Evolutionary conservation across 1,140 invertebrate species (phyloP), one percentile per base, ranked within the genome.

Genomic region (Orussus abietinus): DNA sequence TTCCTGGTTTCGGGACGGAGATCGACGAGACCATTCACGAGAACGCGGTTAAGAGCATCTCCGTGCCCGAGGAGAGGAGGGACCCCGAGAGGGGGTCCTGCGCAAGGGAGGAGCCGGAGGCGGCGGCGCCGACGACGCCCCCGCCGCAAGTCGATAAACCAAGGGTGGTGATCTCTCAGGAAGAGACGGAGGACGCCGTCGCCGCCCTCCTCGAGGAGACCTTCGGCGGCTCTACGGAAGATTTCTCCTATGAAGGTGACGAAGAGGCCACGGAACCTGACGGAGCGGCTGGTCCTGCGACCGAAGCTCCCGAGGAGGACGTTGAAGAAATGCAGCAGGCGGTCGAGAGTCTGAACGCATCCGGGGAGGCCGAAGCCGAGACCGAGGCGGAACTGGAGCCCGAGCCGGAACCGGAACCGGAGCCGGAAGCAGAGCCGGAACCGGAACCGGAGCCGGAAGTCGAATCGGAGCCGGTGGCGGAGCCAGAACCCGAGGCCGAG

Each of bases 131-230:
- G 0, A 47, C 54, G 4, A 59, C 62, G 4, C 61, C 65, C 18
- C 65, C 67, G 0, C 44, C 62, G 2, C 61, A 81, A 53, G 54
- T 72, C 1, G 84, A 90, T 46, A 90, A 90, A 56, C 84, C 86
- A 1, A 75, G 88, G 28, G 84, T 88, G 1, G 79, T 88, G 0
- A 92, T 92, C 51, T 92, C 89, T 1, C 89, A 92, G 69, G 90
- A 92, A 73, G 90, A 94, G 72, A 94, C 90, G 0, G 89, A 90
- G 59, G 90, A 92, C 68, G 90, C 90, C 0, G 90, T 94, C 0
- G 90, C 90, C 2, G 90, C 89, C 5, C 65, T 94, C 4, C 64
- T 92, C 14, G 86, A 86, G 21, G 88, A 91, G 66, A 89, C 88
- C 40, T 90, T 91, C 61, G 85, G 85, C 5, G 77, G 68, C 1